Evolutionary conservation across 1,140 invertebrate genomes (phyloP).

Genomic region (Philaenus spumarius): DNA sequence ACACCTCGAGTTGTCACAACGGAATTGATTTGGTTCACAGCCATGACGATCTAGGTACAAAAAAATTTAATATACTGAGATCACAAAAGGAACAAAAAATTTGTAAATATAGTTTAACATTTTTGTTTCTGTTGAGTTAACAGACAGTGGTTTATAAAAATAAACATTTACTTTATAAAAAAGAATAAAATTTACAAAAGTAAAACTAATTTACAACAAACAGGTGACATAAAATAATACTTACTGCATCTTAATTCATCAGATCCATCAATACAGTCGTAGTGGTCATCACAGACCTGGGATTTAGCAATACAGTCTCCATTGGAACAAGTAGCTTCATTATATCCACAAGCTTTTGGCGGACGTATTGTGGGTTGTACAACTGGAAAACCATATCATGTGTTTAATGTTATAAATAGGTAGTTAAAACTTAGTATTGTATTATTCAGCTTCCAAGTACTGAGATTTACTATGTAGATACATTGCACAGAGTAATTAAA

Average conservation of each 20-base stretch:
- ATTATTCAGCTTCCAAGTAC: too few relatives aligned
- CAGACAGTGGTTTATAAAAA: too few relatives aligned
- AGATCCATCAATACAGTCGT: slow-evolving; percentile 78
- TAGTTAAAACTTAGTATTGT: too few relatives aligned
- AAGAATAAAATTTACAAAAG: too few relatives aligned
- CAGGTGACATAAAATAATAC: slow-evolving; percentile 39
- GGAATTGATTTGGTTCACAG: slow-evolving; percentile 92
- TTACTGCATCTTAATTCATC: slow-evolving; percentile 86
- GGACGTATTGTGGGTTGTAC: slow-evolving; percentile 38
- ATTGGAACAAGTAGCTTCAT: slow-evolving; percentile 86
- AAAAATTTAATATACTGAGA: too few relatives aligned
- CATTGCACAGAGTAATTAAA: too few relatives aligned
- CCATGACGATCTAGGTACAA: slow-evolving; percentile 44
- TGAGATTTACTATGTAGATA: too few relatives aligned
- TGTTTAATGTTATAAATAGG: neutral
- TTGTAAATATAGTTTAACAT: too few relatives aligned
- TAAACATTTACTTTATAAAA: too few relatives aligned
- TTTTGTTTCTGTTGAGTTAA: too few relatives aligned
- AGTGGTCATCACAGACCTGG: slow-evolving; percentile 72
- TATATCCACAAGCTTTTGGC: slow-evolving; percentile 52
- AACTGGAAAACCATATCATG: slow-evolving; percentile 34
- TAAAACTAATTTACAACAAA: too few relatives aligned
- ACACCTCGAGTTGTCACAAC: slow-evolving; percentile 81
- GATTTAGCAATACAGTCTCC: slow-evolving; percentile 81
- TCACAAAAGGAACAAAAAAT: too few relatives aligned